Evolutionary conservation across 2,888 invertebrate species (phyloP), one percentile per base, ranked within the genome.

Genomic region (Nezara viridula): DNA sequence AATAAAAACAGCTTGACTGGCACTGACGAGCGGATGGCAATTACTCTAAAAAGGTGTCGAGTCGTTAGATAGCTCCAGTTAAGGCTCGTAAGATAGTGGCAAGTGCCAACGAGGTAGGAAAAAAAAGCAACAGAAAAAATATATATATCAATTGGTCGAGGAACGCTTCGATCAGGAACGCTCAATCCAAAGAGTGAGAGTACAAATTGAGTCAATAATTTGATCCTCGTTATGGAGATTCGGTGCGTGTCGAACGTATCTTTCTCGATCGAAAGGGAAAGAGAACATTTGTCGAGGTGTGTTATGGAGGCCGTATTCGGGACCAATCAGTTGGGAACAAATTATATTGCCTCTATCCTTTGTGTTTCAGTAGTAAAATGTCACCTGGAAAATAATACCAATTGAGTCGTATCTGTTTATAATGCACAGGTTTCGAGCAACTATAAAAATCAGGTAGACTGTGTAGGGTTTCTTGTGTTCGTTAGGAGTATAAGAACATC

Each of bases 201-300:
- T 37, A 73, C 66, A 73, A 73, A 73, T 73, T 32, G 66, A 73
- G 19, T 19, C 32, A 27, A 60, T 60, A 60, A 60, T 73, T 73
- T 37, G 19, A 37, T 37, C 37, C 21, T 37, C 37, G 19, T 37
- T 73, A 73, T 73, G 66, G 7, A 19, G 37, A 60, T 60, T 27
- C 9, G n/a, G 55, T n/a, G 24, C n/a, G 5, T 55, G 55, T 60
- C 9, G 27, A 37, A 73, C 6, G 66, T 19, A 5, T 37, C 32
- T 6, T 37, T 73, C 32, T 73, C 14, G 32, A 37, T 37, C 37
- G 66, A 27, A 37, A 9, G 0, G 55, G 16, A 9, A 4, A 55
- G 55, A 55, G 60, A 60, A 60, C 60, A 60, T 16, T 14, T 16
- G n/a, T 55, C n/a, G 12, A 50, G n/a, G 9, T n/a, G 9, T 60